Evolutionary conservation across 1,140 invertebrate species (phyloP).

Genomic region (Pectinophora gossypiella): DNA sequence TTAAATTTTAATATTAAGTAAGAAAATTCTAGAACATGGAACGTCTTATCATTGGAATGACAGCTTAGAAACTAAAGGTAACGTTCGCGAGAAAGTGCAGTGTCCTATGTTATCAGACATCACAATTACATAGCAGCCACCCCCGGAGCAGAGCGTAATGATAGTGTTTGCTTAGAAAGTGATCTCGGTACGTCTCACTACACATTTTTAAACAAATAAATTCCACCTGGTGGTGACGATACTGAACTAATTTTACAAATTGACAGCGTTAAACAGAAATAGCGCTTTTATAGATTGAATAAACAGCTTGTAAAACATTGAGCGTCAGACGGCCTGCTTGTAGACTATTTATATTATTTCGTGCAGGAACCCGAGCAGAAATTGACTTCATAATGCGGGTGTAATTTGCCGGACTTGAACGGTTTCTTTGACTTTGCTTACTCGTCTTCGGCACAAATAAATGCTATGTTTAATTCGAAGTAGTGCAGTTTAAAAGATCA

Average conservation of each 20-base stretch:
- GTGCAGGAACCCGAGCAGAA: too few relatives aligned
- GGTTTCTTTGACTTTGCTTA: too few relatives aligned
- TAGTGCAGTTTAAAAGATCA: background rate
- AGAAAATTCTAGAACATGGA: background rate
- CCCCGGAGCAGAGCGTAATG: conserved; percentile 17
- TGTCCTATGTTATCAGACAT: conserved; percentile 6
- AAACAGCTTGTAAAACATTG: too few relatives aligned
- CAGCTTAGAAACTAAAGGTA: background rate
- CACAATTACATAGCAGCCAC: conserved; percentile 18
- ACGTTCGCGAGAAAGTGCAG: conserved; percentile 15
- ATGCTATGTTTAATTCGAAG: background rate
- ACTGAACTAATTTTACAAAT: too few relatives aligned
- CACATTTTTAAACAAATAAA: conserved; percentile 5
- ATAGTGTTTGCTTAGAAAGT: conserved; percentile 24
- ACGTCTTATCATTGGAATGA: background rate
- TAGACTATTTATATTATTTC: too few relatives aligned
- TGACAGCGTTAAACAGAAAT: too few relatives aligned
- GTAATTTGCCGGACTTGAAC: too few relatives aligned
- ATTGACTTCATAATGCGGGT: too few relatives aligned
- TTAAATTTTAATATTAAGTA: too few relatives aligned
- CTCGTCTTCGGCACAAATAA: background rate
- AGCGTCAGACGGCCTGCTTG: too few relatives aligned
- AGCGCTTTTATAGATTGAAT: too few relatives aligned
- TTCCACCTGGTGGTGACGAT: background rate
- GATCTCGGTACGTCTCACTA: background rate